These are phyloP conservation scores for Cebidichthys violaceus DNA, from an alignment of 2,113 vertebrate species.

Conservation along the genomic window DNA sequence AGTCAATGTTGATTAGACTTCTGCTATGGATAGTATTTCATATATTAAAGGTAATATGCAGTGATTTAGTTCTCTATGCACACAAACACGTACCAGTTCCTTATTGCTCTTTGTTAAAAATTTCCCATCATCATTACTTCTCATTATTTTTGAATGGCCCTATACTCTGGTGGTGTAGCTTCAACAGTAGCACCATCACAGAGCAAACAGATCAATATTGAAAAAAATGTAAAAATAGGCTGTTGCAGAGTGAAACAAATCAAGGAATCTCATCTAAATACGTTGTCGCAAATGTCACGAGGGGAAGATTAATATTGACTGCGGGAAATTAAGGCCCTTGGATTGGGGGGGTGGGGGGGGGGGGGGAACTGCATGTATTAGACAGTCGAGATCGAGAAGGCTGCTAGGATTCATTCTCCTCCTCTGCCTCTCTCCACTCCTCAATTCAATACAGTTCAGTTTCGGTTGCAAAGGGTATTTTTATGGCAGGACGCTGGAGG, in stretches of 20 bases:
- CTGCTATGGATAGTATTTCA: neutral
- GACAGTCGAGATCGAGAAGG: conserved; percentile 55
- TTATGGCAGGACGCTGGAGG: conserved; percentile 15
- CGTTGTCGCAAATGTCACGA: conserved; percentile 56
- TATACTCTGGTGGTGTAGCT: neutral
- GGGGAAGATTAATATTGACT: conserved; percentile 72
- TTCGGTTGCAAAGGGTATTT: conserved; percentile 21
- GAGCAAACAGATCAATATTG: conserved; percentile 9
- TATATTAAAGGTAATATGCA: neutral
- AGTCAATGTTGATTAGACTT: neutral
- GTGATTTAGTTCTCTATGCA: neutral
- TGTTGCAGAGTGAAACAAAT: conserved; percentile 42
- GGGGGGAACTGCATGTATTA: conserved; percentile 28
- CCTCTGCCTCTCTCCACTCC: conserved; percentile 45
- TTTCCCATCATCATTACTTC: conserved; percentile 2
- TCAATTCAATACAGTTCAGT: conserved; percentile 37
- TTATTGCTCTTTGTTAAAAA: neutral
- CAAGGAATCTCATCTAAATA: conserved; percentile 62
- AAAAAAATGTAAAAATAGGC: conserved; percentile 30
- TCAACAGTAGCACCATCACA: neutral
- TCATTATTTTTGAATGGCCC: conserved; percentile 1
- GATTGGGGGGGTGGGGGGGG: conserved; percentile 5
- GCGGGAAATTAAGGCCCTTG: conserved; percentile 57
- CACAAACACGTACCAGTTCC: neutral
- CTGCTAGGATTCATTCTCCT: conserved; percentile 56